A percentile compares a stretch with the other conserved stretches of the same genome.
phyloP scores from a whole-genome alignment of 2,888 invertebrate species.

The Latrodectus hesperus region DNA sequence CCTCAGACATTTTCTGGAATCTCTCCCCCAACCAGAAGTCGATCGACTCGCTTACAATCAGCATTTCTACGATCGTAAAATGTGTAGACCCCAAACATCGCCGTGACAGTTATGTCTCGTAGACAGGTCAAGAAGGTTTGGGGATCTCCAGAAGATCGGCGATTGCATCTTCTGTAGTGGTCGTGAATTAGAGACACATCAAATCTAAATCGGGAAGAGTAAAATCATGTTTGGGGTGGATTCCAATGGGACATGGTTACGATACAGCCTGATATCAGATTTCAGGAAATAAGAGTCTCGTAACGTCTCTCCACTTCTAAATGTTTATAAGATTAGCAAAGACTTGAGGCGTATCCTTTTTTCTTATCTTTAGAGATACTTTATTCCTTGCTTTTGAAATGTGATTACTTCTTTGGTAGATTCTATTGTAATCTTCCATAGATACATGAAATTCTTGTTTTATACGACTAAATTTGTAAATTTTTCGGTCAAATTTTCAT shows the following conservation, averaged over 20 bases:
- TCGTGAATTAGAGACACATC: conserved; percentile 20
- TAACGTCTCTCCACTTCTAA: not conserved
- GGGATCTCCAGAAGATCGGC: conserved; percentile 9
- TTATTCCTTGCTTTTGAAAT: too few relatives aligned
- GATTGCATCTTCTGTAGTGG: conserved; percentile 23
- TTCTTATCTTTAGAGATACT: too few relatives aligned
- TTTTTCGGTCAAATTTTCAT: too few relatives aligned
- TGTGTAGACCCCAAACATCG: conserved; percentile 36
- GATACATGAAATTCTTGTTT: too few relatives aligned
- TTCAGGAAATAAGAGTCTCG: not conserved
- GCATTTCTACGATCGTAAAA: conserved; percentile 53
- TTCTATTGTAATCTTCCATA: too few relatives aligned
- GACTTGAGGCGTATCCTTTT: too few relatives aligned
- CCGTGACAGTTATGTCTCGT: conserved; percentile 55
- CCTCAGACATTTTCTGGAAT: not conserved
- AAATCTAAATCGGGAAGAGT: not conserved
- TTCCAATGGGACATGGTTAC: conserved; percentile 15
- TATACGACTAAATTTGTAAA: too few relatives aligned
- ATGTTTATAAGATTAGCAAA: too few relatives aligned
- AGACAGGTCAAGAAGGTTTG: conserved; percentile 16
- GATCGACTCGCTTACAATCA: conserved; percentile 29
- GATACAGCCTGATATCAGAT: not conserved
- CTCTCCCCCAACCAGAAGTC: conserved; percentile 7
- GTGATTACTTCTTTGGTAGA: too few relatives aligned
- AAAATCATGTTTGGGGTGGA: conserved; percentile 14